Percentiles rank a stretch among this genome's conserved stretches.
Evolutionary conservation across 1,140 invertebrate genomes (phyloP).

Genomic region (Platyura marginata): DNA sequence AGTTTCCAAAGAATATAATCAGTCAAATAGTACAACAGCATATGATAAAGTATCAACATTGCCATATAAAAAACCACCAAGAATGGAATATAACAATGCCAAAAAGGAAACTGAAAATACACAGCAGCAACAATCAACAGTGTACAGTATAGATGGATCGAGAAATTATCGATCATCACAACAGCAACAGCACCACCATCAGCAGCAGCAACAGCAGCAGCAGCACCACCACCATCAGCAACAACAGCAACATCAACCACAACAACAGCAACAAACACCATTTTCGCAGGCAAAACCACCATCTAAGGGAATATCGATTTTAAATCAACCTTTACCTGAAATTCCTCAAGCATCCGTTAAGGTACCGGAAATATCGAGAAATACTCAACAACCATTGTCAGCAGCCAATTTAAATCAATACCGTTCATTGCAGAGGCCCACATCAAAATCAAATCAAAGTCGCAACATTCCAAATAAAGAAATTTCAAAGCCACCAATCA

Average conservation of each 20-base stretch:
- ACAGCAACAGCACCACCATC: constrained; percentile 3
- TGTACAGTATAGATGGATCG: constrained; percentile 20
- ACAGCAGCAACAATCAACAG: constrained; percentile 14
- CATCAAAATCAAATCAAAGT: constrained; percentile 4
- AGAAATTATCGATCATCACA: constrained; percentile 3
- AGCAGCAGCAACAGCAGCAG: constrained; percentile 2
- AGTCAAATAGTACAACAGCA: constrained; percentile 8
- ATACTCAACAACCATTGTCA: constrained; percentile 19
- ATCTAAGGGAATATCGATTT: constrained; percentile 11
- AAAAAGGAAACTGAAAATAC: neutral
- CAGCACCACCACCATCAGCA: neutral
- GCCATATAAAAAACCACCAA: constrained; percentile 13
- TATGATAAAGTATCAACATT: constrained; percentile 11
- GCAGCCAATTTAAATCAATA: constrained; percentile 21
- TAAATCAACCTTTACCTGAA: constrained; percentile 22
- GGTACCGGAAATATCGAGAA: constrained; percentile 11
- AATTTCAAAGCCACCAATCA: neutral
- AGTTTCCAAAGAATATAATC: constrained; percentile 22
- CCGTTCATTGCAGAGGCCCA: constrained; percentile 19
- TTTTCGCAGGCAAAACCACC: too few species aligned
- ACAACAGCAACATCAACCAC: neutral
- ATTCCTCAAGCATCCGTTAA: constrained; percentile 11
- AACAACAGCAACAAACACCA: neutral
- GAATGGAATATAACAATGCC: neutral
- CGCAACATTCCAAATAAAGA: neutral